Evolutionary conservation across 2,797 vertebrate genomes (phyloP), one percentile per base, ranked within the genome.

Genomic region (Enteromius afrohamiltoni): DNA sequence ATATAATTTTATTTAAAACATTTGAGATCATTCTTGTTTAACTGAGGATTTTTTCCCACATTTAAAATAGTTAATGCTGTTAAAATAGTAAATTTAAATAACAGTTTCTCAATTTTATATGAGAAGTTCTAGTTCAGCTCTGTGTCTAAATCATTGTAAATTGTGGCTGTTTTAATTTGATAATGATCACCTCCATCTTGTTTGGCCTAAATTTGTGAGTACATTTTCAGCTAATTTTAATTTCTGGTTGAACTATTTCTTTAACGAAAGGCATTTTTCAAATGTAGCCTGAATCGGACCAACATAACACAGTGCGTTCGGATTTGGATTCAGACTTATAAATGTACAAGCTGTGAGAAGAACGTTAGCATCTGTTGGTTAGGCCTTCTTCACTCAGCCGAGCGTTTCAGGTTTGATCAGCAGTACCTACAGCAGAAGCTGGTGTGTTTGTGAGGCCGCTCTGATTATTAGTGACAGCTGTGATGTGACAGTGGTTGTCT

Each of bases 401-500:
- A 55, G 4, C 0, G 1, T 82, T 55, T 74, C 21, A n/a, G 47
- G 65, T 74, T 81, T 83, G 55, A 82, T 77, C n/a, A 75, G 49
- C 64, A 58, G 55, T 60, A 75, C 70, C 34, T 67, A 40, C 34
- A 65, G 80, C 47, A 19, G 45, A 53, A 40, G 55, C 55, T 80
- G 19, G 26, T 80, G 80, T 81, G 55, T 19, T 34, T 62, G 67
- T 55, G 37, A 80, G 47, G 14, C 10, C 3, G 16, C 29, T 42
- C 71, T 76, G 87, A 83, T 85, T 82, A 31, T 84, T 65, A 79
- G 69, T 84, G 87, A 88, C 85, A 88, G 73, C 82, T 45, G 83
- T 65, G 80, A 83, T 77, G 76, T 86, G 85, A 76, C 84, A 83
- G 74, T 17, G 10, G 19, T 76, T n/a, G 31, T 76, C 34, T 58